phyloP scores from a whole-genome alignment of 2,888 invertebrate genomes.

The Thysanoteuthis rhombus region DNA sequence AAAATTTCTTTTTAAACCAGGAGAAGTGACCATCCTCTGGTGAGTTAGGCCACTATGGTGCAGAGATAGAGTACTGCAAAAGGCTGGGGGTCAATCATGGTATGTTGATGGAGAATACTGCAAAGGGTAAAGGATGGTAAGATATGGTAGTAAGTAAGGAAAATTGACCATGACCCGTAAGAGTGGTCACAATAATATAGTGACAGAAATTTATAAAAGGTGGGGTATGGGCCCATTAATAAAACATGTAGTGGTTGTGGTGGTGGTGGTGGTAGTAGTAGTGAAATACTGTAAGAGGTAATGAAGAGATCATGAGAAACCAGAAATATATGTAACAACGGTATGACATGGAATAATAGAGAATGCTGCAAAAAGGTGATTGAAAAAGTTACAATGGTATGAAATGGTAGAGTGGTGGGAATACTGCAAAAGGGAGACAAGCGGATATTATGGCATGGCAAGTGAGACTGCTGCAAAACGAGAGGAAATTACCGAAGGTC shows the following conservation, averaged over 20 bases:
- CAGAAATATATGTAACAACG: neutral
- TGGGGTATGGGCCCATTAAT: neutral
- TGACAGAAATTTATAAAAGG: neutral
- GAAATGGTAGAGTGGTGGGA: neutral
- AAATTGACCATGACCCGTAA: neutral
- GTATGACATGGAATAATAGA: neutral
- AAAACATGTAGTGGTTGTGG: neutral
- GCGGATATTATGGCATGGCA: neutral
- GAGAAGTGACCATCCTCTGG: too few species aligned
- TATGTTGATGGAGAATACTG: neutral
- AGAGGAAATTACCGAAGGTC: neutral
- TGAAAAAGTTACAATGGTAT: neutral
- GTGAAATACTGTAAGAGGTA: neutral
- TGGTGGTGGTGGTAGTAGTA: neutral
- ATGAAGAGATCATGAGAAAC: neutral
- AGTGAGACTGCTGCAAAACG: neutral
- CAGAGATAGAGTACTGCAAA: too few species aligned
- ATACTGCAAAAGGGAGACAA: neutral
- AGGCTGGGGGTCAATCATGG: neutral
- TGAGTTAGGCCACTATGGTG: too few species aligned
- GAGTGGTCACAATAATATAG: neutral
- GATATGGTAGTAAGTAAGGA: neutral
- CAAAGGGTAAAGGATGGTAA: neutral
- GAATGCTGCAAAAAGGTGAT: neutral
- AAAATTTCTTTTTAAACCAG: too few species aligned